Evolutionary conservation across 2,888 invertebrate species (phyloP).

Genomic region (Caenorhabditis zanzibari): DNA sequence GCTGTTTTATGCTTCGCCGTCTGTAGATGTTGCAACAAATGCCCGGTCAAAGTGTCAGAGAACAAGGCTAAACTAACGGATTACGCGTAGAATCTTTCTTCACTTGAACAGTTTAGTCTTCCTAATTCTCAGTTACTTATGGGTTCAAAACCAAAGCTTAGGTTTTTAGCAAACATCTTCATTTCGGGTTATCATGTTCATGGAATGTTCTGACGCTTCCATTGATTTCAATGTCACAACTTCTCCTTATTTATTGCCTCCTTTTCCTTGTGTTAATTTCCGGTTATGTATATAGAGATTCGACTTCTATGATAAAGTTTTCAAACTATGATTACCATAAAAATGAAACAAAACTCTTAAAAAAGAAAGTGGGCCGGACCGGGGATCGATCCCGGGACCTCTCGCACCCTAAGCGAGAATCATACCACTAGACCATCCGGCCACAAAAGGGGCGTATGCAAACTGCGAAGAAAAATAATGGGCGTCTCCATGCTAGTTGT

Average conservation of each 20-base stretch:
- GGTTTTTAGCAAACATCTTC: conserved; percentile 29
- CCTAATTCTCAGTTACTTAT: conserved; percentile 17
- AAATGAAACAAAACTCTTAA: background rate
- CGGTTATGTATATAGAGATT: conserved; percentile 50
- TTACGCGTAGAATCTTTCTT: conserved; percentile 36
- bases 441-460: conserved; percentile 4
- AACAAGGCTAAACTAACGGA: conserved; percentile 69
- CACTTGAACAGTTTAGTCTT: background rate
- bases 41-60: conserved; percentile 66
- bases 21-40: conserved; percentile 62
- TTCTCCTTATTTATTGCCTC: conserved; percentile 1
- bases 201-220: conserved; percentile 1
- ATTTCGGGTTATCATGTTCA: conserved; percentile 17
- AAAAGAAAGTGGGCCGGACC: conserved; percentile 76
- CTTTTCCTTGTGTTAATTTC: conserved; percentile 51
- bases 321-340: background rate
- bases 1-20: conserved; percentile 42
- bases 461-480: background rate
- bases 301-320: conserved; percentile 4
- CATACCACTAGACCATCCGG: conserved; percentile 84
- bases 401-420: conserved; percentile 84
- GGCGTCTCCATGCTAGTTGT: background rate
- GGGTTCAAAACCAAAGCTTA: conserved; percentile 36
- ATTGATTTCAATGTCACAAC: background rate
- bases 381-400: conserved; percentile 84